phyloP scores from a whole-genome alignment of 1,140 invertebrate species.

The Brachionus plicatilis region DNA sequence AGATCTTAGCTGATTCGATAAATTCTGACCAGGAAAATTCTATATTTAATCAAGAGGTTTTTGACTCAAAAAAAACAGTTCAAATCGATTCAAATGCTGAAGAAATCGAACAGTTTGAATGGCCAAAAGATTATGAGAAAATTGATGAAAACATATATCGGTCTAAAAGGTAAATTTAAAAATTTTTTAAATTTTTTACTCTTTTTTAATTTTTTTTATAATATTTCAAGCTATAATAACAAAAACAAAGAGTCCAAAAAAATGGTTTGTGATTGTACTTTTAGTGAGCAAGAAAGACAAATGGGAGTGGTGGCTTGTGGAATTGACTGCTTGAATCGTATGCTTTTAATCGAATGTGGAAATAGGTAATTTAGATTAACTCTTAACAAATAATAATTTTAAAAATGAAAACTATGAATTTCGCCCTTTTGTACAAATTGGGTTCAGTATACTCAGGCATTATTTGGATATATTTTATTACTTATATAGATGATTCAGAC shows the following conservation, averaged over 20 bases:
- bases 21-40: neutral
- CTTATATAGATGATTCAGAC: too few relatives aligned
- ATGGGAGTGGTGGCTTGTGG: constrained; percentile 80
- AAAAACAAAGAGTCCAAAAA: constrained; percentile 58
- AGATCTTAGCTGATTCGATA: neutral
- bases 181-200: neutral
- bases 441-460: too few relatives aligned
- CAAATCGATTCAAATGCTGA: neutral
- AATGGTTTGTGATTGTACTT: constrained; percentile 92
- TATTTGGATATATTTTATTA: too few relatives aligned
- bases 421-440: too few relatives aligned
- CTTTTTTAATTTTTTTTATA: neutral
- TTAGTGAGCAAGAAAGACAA: constrained; percentile 72
- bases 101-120: neutral
- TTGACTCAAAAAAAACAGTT: neutral
- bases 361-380: neutral
- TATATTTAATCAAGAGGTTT: neutral
- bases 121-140: neutral
- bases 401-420: too few relatives aligned
- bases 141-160: constrained; percentile 13
- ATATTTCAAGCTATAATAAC: neutral
- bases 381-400: too few relatives aligned
- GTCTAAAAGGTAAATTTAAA: neutral
- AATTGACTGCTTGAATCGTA: constrained; percentile 88
- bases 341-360: constrained; percentile 90